phyloP scores from a whole-genome alignment of 2,888 invertebrate genomes.

The Perizoma flavofasciatum region DNA sequence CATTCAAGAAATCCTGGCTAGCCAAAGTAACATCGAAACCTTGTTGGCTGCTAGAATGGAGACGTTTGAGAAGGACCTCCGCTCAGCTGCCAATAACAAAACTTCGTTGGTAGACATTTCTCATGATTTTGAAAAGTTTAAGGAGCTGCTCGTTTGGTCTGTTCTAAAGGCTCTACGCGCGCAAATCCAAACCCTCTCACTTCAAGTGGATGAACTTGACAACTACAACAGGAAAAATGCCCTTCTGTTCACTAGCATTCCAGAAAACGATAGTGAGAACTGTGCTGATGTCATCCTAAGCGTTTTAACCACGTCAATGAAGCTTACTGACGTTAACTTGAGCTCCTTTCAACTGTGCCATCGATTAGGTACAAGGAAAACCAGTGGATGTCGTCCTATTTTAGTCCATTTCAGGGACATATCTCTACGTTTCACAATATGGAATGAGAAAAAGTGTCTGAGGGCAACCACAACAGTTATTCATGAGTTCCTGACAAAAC shows the following conservation, averaged over 20 bases:
- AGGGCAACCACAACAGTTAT: not conserved
- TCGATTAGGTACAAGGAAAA: not conserved
- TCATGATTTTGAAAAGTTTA: not conserved
- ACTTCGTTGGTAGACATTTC: no score
- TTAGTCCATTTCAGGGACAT: not conserved
- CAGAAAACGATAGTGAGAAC: constrained; percentile 4
- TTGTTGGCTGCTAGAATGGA: no score
- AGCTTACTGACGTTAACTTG: not conserved
- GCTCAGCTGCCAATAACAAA: no score
- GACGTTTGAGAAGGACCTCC: no score
- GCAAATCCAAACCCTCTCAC: constrained; percentile 1
- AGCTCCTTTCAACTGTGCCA: not conserved
- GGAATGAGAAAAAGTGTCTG: constrained; percentile 1
- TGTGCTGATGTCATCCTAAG: not conserved
- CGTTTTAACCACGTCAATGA: not conserved
- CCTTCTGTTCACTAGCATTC: constrained; percentile 5
- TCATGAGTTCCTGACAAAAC: constrained; percentile 6
- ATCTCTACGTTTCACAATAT: not conserved
- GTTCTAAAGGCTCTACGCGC: not conserved
- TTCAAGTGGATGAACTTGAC: constrained; percentile 4
- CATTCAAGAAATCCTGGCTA: no score
- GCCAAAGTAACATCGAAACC: no score
- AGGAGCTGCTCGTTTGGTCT: not conserved
- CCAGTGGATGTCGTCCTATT: constrained; percentile 2
- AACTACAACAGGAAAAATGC: not conserved